Evolutionary conservation across 2,797 vertebrate species (phyloP).

Genomic region (Pseudotriccus pelzelni): DNA sequence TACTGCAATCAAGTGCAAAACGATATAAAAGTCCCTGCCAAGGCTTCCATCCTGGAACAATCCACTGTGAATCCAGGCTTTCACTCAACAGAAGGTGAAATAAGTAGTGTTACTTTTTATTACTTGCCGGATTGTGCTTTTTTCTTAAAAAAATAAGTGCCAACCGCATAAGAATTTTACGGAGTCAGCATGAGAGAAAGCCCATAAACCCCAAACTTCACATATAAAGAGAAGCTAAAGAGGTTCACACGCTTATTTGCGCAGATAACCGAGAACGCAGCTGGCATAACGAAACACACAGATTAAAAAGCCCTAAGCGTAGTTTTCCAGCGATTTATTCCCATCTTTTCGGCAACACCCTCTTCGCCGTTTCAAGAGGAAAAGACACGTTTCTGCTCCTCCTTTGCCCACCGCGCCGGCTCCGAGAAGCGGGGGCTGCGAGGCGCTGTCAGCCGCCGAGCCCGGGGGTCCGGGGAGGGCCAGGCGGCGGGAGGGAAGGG

Average conservation of each 20-base stretch:
- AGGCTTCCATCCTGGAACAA: not conserved
- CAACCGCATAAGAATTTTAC: not conserved
- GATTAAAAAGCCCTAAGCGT: fast-evolving
- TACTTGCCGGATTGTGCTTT: not conserved
- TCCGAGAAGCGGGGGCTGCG: too few relatives aligned
- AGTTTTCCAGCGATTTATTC: not conserved
- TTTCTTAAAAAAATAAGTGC: not conserved
- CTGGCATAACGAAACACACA: not conserved
- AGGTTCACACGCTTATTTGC: too few relatives aligned
- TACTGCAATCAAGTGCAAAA: not conserved
- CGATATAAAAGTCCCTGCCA: fast-evolving
- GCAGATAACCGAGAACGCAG: not conserved
- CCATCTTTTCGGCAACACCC: not conserved
- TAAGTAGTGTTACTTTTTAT: not conserved
- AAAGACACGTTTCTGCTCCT: fast-evolving
- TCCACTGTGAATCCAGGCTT: not conserved
- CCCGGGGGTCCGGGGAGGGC: not conserved
- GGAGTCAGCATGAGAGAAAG: not conserved
- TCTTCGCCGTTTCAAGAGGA: not conserved
- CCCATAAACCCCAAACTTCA: not conserved
- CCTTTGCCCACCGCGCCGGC: not conserved
- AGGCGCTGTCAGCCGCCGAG: not conserved
- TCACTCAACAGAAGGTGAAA: not conserved
- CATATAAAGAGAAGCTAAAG: not conserved
- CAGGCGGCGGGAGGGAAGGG: too few relatives aligned